Conservation (phyloP, 2,113 vertebrate genomes). For the Ciconia stormi region DNA sequence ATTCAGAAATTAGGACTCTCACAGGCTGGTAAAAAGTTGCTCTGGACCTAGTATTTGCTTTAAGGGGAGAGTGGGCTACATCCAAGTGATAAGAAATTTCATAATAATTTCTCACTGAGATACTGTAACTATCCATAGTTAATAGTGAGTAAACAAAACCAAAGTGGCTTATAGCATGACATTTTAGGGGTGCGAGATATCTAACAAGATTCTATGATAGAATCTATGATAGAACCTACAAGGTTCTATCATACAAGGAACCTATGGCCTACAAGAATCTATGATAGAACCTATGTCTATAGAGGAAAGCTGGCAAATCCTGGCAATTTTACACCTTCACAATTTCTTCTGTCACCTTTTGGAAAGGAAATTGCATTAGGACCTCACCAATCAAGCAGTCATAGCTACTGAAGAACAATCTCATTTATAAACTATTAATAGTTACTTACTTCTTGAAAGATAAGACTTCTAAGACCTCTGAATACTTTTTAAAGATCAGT, state of each 20-base stretch:
- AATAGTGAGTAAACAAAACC: not conserved
- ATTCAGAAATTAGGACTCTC: not conserved
- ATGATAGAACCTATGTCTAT: fast-evolving
- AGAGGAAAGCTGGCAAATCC: not conserved
- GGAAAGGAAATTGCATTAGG: not conserved
- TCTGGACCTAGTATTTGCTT: not conserved
- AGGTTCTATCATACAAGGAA: too few species aligned
- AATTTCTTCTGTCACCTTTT: not conserved
- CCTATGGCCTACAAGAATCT: too few species aligned
- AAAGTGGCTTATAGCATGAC: not conserved
- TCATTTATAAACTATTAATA: not conserved
- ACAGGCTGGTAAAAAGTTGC: not conserved
- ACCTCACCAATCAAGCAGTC: not conserved
- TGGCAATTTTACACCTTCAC: not conserved
- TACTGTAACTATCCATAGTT: not conserved
- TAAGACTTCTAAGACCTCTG: not conserved
- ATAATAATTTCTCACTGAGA: not conserved
- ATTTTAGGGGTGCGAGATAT: not conserved
- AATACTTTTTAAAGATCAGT: not conserved
- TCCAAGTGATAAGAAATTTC: not conserved
- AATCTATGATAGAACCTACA: not conserved
- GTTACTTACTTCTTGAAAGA: not conserved
- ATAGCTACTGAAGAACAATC: not conserved
- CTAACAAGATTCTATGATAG: not conserved
- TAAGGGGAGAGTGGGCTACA: not conserved